Evolutionary conservation across 2,888 invertebrate genomes (phyloP), one percentile per base, ranked within the genome.

Genomic region (Dioctria rufipes): DNA sequence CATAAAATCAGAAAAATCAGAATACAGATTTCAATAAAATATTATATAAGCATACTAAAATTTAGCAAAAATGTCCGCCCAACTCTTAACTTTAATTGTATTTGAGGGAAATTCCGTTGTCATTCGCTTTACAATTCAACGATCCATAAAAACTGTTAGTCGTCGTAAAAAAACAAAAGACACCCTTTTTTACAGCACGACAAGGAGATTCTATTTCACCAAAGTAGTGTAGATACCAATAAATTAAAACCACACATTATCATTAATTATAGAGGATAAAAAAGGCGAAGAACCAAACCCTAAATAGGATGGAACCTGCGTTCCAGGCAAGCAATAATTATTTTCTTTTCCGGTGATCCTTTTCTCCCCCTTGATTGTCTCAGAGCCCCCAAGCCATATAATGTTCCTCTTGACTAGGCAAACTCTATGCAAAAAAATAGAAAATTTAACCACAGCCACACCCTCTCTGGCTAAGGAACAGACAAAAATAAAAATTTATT

Each of bases 201-300:
- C n/a, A 75, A 25, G 43, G 3, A 13, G 61, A 43, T n/a, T 3
- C 42, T 75, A 43, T 43, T 58, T 75, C 42, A 3, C 42, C 37
- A 8, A n/a, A 65, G 63, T 65, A 65, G 65, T 61, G 25, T 25
- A 25, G 25, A 25, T 25, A 65, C 65, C 63, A 49, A 78, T 78
- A 78, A 78, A 78, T 73, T 78, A 78, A 78, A 78, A 78, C 65
- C 78, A 78, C 78, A 78, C 78, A 78, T 78, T 78, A 61, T 78
- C 78, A 78, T 78, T 78, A 78, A 78, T 78, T 78, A 78, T 65
- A 78, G 25, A 25, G 61, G 61, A 49, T 65, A 46, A 65, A 78
- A 46, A 78, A 25, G 25, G 25, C 25, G 25, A 25, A 65, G 65
- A 63, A 63, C 46, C n/a, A 25, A 63, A 11, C n/a, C 71, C 51